Evolutionary conservation across 2,888 invertebrate genomes (phyloP).

Genomic region (Drosophila atroscutellata): DNA sequence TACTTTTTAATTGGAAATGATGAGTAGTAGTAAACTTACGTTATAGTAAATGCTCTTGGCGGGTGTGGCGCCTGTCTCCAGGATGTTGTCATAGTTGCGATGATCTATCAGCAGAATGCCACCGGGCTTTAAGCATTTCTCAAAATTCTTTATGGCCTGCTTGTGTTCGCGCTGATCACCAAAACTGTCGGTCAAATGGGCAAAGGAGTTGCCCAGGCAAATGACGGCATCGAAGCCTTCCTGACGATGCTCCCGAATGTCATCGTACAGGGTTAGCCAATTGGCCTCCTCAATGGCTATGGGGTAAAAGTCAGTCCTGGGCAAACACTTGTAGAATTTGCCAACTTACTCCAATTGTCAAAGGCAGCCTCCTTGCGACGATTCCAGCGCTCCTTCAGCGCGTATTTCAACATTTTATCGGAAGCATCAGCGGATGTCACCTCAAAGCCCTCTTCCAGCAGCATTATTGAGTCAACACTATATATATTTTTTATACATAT

Average conservation of each 20-base stretch:
- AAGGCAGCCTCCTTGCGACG: slow-evolving; percentile 91
- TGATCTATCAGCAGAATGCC: slow-evolving; percentile 94
- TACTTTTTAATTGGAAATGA: slow-evolving; percentile 55
- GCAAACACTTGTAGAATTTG: not conserved
- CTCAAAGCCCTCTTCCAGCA: slow-evolving; percentile 94
- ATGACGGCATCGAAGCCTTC: slow-evolving; percentile 94
- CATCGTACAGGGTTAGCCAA: slow-evolving; percentile 92
- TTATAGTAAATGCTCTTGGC: slow-evolving; percentile 95
- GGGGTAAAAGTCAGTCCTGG: not conserved
- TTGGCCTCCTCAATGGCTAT: slow-evolving; percentile 96
- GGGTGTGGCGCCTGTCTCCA: slow-evolving; percentile 91
- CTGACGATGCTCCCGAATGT: slow-evolving; percentile 88
- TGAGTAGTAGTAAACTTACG: slow-evolving; percentile 86
- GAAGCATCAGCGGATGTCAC: slow-evolving; percentile 95
- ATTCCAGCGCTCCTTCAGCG: slow-evolving; percentile 93
- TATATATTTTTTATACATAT: not conserved
- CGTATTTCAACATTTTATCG: slow-evolving; percentile 96
- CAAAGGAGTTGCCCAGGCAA: slow-evolving; percentile 96
- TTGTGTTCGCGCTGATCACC: slow-evolving; percentile 93
- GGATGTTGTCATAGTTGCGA: slow-evolving; percentile 94
- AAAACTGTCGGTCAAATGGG: slow-evolving; percentile 92
- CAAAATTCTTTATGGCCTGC: slow-evolving; percentile 92
- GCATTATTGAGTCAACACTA: slow-evolving; percentile 94
- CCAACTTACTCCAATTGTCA: slow-evolving; percentile 92
- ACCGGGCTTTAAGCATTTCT: slow-evolving; percentile 92